Conservation (phyloP, 2,888 invertebrate genomes). For the Torymus auratus region DNA sequence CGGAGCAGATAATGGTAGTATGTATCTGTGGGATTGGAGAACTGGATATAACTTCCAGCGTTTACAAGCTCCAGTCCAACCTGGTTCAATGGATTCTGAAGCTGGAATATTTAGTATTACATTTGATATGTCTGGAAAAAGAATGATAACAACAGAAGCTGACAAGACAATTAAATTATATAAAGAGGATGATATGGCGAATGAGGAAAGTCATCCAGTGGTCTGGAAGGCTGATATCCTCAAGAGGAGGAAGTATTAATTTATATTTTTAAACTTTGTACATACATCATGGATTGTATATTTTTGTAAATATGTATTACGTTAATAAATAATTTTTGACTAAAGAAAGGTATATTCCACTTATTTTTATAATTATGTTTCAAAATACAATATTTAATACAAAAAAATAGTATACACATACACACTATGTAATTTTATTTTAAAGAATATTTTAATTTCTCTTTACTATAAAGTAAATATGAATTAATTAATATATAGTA, state of each 20-base stretch:
- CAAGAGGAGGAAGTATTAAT: slow-evolving; percentile 90
- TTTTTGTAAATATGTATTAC: too few relatives aligned
- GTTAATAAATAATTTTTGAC: too few relatives aligned
- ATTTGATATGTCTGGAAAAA: slow-evolving; percentile 95
- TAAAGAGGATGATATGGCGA: slow-evolving; percentile 97
- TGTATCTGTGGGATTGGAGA: slow-evolving; percentile 99
- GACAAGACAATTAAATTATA: slow-evolving; percentile 99
- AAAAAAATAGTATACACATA: too few relatives aligned
- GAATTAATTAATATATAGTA: too few relatives aligned
- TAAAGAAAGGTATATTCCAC: too few relatives aligned
- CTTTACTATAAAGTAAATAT: too few relatives aligned
- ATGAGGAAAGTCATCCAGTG: slow-evolving; percentile 96
- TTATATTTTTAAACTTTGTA: slow-evolving; percentile 10
- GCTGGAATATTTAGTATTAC: slow-evolving; percentile 97
- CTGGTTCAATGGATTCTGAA: slow-evolving; percentile 99
- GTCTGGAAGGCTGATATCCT: slow-evolving; percentile 98
- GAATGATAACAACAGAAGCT: slow-evolving; percentile 97
- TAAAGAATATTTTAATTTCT: too few relatives aligned
- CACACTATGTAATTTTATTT: too few relatives aligned
- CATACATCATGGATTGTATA: too few relatives aligned
- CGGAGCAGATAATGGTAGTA: slow-evolving; percentile 98
- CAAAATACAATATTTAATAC: too few relatives aligned
- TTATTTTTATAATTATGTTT: too few relatives aligned
- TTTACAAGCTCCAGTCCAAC: slow-evolving; percentile 94
- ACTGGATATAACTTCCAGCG: slow-evolving; percentile 99